Conservation (phyloP, 2,888 invertebrate species). For the Polyommatus icarus region DNA sequence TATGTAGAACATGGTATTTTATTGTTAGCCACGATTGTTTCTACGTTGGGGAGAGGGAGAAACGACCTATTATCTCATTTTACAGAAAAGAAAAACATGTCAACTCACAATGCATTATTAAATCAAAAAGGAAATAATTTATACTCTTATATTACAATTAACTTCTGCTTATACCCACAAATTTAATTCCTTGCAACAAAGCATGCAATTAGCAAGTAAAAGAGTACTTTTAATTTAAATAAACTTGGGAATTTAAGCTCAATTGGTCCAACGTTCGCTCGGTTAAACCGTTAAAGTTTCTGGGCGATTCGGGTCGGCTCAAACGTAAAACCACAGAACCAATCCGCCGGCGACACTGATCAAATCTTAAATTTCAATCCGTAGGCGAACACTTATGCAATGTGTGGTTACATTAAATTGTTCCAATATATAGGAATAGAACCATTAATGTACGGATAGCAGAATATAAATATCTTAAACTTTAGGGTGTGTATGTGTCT, state of each 20-base stretch:
- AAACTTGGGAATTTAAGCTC: background rate
- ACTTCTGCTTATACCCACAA: background rate
- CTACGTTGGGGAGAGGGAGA: too few species aligned
- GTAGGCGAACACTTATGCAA: constrained; percentile 33
- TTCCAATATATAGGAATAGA: constrained; percentile 30
- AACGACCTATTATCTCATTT: background rate
- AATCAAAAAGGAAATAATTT: background rate
- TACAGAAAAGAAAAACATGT: background rate
- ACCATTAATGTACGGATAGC: constrained; percentile 30
- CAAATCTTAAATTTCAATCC: constrained; percentile 34
- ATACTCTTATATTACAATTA: background rate
- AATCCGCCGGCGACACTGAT: constrained; percentile 29
- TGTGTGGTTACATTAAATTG: constrained; percentile 36
- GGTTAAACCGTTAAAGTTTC: constrained; percentile 22
- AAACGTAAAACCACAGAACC: constrained; percentile 28
- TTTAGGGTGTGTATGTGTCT: too few species aligned
- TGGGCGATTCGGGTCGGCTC: constrained; percentile 6
- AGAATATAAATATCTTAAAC: background rate
- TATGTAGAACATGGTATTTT: background rate
- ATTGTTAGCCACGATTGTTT: background rate
- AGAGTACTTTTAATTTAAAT: background rate
- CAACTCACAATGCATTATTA: background rate
- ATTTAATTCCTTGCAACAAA: background rate
- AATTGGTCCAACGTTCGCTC: background rate
- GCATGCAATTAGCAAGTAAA: background rate